phyloP scores from a whole-genome alignment of 2,113 vertebrate species.

The Leucopsar rothschildi region DNA sequence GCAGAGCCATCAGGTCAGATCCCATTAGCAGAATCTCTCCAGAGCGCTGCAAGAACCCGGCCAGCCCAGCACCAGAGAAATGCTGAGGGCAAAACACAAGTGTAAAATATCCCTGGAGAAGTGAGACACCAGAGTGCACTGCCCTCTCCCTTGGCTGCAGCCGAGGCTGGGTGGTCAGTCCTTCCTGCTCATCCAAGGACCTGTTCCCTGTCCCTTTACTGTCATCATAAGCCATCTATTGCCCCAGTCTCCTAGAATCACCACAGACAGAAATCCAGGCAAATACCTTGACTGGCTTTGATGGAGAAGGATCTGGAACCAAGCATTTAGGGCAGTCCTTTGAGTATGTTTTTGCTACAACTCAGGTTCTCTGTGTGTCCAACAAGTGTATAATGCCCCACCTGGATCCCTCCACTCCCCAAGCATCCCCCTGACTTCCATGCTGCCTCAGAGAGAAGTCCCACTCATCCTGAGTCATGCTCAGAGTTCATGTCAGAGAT shows the following conservation, averaged over 20 bases:
- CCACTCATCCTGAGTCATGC: accelerated
- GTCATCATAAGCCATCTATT: not conserved
- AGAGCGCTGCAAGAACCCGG: not conserved
- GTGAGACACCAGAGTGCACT: accelerated
- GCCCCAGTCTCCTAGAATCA: not conserved
- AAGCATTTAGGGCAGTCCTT: not conserved
- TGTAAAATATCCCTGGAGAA: not conserved
- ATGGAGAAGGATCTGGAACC: not conserved
- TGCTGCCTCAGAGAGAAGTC: not conserved
- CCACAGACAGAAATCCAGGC: not conserved
- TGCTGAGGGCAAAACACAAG: not conserved
- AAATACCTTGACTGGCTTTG: not conserved
- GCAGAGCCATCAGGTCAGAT: slow-evolving; percentile 59
- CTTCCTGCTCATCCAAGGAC: not conserved
- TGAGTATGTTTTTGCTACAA: not conserved
- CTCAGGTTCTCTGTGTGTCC: not conserved
- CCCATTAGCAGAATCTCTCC: slow-evolving; percentile 51
- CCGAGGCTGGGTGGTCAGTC: accelerated
- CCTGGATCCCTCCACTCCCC: not conserved
- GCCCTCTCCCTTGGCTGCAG: accelerated
- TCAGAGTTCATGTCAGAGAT: not conserved
- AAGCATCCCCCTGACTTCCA: not conserved
- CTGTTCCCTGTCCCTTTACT: not conserved
- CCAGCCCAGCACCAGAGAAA: not conserved
- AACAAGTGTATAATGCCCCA: accelerated